Conservation (phyloP, 2,888 invertebrate genomes). For the Rhorus exstirpatorius region DNA sequence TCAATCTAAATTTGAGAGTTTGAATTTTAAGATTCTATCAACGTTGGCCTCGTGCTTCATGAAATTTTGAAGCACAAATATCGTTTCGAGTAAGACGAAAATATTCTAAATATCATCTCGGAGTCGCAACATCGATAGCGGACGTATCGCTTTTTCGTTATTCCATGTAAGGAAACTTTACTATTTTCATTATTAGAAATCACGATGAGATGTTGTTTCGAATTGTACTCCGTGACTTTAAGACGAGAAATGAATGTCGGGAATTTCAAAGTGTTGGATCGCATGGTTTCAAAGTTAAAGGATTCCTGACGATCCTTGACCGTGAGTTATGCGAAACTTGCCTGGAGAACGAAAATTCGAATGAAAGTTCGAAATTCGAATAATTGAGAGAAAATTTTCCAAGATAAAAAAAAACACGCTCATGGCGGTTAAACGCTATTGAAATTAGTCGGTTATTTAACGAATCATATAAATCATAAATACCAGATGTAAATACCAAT, state of each 20-base stretch:
- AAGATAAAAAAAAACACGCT: too few species aligned
- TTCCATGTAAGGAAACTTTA: too few species aligned
- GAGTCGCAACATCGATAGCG: too few species aligned
- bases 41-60: too few species aligned
- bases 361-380: too few species aligned
- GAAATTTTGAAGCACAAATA: too few species aligned
- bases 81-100: too few species aligned
- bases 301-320: not conserved
- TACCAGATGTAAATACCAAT: conserved; percentile 4
- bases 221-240: conserved; percentile 5
- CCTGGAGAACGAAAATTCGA: not conserved
- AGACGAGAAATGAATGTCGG: not conserved
- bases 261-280: conserved; percentile 1
- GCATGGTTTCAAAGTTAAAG: not conserved
- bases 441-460: not conserved
- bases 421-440: too few species aligned
- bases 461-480: not conserved
- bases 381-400: not conserved
- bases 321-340: not conserved
- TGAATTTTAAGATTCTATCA: too few species aligned
- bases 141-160: too few species aligned
- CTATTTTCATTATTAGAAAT: not conserved
- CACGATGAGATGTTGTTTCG: conserved; percentile 10
- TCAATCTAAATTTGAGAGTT: too few species aligned
- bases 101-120: too few species aligned